phyloP scores from a whole-genome alignment of 2,888 invertebrate genomes.

The Rhopalosiphum nymphaeae region DNA sequence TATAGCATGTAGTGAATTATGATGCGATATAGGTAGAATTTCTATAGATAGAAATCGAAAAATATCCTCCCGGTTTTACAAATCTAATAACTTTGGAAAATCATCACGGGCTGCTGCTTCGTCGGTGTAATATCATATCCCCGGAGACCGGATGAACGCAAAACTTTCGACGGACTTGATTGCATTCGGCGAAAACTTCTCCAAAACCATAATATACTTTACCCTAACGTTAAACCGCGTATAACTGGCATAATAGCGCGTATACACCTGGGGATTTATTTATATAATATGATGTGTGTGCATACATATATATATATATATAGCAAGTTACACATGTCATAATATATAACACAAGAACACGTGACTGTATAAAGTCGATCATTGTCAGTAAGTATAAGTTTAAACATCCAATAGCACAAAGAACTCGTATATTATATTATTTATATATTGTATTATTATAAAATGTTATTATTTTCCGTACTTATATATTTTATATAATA shows the following conservation, averaged over 20 bases:
- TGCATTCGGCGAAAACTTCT: conserved; percentile 58
- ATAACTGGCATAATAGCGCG: conserved; percentile 55
- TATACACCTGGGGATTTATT: conserved; percentile 63
- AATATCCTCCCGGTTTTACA: conserved; percentile 61
- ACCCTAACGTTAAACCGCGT: conserved; percentile 55
- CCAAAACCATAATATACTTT: conserved; percentile 64
- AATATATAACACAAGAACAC: background rate
- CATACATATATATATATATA: background rate
- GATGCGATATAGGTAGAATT: conserved; percentile 11
- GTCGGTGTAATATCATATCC: conserved; percentile 52
- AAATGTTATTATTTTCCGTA: too few species aligned
- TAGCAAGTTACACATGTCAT: background rate
- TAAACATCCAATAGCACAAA: background rate
- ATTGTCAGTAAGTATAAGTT: background rate
- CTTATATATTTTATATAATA: background rate
- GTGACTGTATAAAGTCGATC: background rate
- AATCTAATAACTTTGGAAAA: conserved; percentile 63
- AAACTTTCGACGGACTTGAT: conserved; percentile 63
- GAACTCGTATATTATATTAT: background rate
- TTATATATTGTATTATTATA: background rate
- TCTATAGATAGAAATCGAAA: conserved; percentile 54
- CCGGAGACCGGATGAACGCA: conserved; percentile 59
- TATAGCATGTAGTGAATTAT: background rate
- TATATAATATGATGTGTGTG: conserved; percentile 32
- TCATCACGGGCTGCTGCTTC: conserved; percentile 52